These are phyloP conservation scores for Aspidoscelis tigris DNA, from an alignment of 2,113 vertebrate species.

Conservation along the genomic window DNA sequence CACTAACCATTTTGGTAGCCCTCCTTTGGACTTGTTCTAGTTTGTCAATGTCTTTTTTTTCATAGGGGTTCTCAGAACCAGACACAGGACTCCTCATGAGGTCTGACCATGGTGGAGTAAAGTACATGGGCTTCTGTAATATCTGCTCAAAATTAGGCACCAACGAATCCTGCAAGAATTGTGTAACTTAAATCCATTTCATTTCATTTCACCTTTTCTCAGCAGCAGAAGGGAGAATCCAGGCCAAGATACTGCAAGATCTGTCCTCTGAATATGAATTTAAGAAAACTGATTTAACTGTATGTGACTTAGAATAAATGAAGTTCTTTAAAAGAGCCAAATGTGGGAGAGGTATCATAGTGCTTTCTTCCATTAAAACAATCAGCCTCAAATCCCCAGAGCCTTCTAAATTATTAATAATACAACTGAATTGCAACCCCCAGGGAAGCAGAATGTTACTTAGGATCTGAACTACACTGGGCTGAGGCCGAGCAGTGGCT, in stretches of 20 bases:
- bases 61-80: no score
- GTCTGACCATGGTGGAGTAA: no score
- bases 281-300: neutral
- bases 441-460: constrained; percentile 26
- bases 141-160: neutral
- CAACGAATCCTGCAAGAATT: neutral
- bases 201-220: neutral
- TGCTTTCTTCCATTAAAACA: constrained; percentile 55
- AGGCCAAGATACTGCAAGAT: neutral
- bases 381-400: constrained; percentile 51
- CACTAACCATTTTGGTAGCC: no score
- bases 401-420: constrained; percentile 36
- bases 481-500: neutral
- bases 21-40: no score
- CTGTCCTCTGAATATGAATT: neutral
- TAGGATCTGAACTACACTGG: constrained; percentile 40
- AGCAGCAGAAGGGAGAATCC: neutral
- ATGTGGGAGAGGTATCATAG: constrained; percentile 49
- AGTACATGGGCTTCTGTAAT: neutral
- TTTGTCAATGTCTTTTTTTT: no score
- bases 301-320: neutral
- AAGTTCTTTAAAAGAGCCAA: constrained; percentile 26
- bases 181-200: neutral
- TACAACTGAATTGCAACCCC: constrained; percentile 33
- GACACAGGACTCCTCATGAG: no score